Evolutionary conservation across 2,797 vertebrate species (phyloP).

Genomic region (Pseudochirops corinnae): DNA sequence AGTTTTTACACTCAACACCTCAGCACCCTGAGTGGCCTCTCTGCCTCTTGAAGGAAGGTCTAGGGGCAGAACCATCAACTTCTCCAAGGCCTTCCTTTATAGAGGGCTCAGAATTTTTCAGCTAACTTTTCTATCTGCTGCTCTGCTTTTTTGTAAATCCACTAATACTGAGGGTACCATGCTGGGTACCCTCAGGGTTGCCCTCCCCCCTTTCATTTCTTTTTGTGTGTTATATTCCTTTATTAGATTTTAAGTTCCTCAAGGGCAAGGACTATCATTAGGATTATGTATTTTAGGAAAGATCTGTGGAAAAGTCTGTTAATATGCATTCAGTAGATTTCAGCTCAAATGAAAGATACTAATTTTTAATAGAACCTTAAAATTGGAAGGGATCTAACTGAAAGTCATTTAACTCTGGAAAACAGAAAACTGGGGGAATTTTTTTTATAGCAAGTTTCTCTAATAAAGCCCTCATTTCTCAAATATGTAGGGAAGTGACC

Average conservation of each 20-base stretch:
- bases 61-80: not conserved
- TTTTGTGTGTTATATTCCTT: not conserved
- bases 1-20: not conserved
- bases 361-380: conserved; percentile 33
- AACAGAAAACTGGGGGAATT: not conserved
- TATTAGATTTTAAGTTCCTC: not conserved
- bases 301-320: conserved; percentile 44
- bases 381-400: conserved; percentile 1
- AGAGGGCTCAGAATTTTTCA: not conserved
- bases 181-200: not conserved
- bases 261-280: conserved; percentile 10
- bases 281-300: conserved; percentile 59
- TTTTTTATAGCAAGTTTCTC: not conserved
- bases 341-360: conserved; percentile 38
- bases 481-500: not conserved
- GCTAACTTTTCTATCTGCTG: not conserved
- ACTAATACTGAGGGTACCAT: not conserved
- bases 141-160: not conserved
- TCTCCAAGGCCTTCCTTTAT: not conserved
- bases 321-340: conserved; percentile 45
- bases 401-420: not conserved
- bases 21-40: not conserved
- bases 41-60: not conserved
- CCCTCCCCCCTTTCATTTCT: not conserved
- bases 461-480: not conserved